phyloP scores from a whole-genome alignment of 2,113 vertebrate genomes.

The Aegithalos caudatus region DNA sequence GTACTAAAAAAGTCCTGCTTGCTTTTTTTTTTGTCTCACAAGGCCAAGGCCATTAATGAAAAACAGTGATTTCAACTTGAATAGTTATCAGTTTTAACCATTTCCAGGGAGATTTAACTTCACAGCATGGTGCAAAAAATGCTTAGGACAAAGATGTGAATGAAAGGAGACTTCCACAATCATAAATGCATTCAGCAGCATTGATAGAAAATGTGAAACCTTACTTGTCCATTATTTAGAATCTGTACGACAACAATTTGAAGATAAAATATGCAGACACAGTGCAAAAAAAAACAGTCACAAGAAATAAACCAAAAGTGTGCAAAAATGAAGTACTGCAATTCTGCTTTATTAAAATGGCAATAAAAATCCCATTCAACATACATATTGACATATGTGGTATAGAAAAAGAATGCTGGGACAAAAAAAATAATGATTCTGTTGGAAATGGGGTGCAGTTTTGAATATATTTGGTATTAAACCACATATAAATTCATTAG shows the following conservation, averaged over 20 bases:
- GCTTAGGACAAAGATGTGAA: not conserved
- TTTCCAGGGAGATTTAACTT: not conserved
- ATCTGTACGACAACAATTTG: not conserved
- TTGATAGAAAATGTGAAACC: not conserved
- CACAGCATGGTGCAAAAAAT: not conserved
- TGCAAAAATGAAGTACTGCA: not conserved
- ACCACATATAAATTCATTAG: not conserved
- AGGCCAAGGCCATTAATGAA: not conserved
- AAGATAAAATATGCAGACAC: not conserved
- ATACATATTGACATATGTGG: not conserved
- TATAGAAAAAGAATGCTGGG: not conserved
- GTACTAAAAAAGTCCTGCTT: not conserved
- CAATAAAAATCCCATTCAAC: not conserved
- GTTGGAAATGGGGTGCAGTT: not conserved
- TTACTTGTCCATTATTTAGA: not conserved
- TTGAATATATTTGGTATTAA: slow-evolving; percentile 28
- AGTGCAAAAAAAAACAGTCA: not conserved
- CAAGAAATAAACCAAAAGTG: not conserved
- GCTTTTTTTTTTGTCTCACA: not conserved
- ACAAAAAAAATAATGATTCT: not conserved
- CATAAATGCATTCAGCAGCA: not conserved
- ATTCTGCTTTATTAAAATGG: not conserved
- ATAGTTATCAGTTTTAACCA: not conserved
- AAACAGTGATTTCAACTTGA: not conserved
- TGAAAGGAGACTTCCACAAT: not conserved